Evolutionary conservation across 2,888 invertebrate genomes (phyloP).

Genomic region (Drosophila niveifrons): DNA sequence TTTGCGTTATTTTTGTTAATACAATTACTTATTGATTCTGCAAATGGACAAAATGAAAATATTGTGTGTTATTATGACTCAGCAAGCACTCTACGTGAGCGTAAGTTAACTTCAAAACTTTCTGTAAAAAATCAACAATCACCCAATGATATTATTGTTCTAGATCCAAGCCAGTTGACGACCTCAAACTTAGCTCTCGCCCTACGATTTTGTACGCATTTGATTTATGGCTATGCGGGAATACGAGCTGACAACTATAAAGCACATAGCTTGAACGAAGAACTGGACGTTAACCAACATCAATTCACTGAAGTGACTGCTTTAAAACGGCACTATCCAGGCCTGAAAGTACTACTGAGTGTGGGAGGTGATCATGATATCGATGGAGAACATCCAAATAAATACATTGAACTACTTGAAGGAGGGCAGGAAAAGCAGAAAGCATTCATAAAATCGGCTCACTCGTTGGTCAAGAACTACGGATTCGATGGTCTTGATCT

Average conservation of each 20-base stretch:
- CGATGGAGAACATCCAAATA: conserved; percentile 87
- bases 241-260: not conserved
- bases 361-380: conserved; percentile 92
- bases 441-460: conserved; percentile 91
- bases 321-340: conserved; percentile 89
- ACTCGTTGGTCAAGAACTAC: conserved; percentile 90
- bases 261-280: not conserved
- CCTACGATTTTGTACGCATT: conserved; percentile 11
- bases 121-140: not conserved
- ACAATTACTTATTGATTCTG: no score
- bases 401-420: conserved; percentile 91
- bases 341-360: conserved; percentile 90
- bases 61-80: conserved; percentile 10
- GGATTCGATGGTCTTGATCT: conserved; percentile 95
- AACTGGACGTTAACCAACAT: not conserved
- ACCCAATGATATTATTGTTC: not conserved
- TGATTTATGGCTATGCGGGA: conserved; percentile 7
- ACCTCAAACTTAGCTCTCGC: not conserved
- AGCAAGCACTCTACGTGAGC: not conserved
- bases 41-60: not conserved
- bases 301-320: conserved; percentile 88
- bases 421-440: conserved; percentile 89
- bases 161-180: not conserved
- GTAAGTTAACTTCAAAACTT: not conserved
- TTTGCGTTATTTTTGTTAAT: no score